These are phyloP conservation scores for Drosophila triauraria DNA, from an alignment of 1,140 invertebrate species.

Conservation along the genomic window DNA sequence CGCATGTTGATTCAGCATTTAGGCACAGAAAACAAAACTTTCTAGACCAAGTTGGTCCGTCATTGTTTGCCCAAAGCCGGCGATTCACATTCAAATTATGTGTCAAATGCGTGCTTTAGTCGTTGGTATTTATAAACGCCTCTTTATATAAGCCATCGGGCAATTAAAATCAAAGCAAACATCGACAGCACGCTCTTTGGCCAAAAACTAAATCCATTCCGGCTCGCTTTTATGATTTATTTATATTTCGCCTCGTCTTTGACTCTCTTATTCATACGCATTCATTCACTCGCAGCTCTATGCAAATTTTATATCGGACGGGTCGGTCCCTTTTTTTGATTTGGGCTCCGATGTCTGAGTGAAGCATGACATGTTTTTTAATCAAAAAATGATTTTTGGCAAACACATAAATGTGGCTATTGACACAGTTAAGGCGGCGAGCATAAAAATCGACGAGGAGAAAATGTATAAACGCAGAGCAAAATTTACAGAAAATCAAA, in stretches of 20 bases:
- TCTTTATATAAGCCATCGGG: slow-evolving; percentile 58
- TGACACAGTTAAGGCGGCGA: slow-evolving; percentile 71
- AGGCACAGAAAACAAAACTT: slow-evolving; percentile 44
- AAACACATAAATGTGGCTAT: slow-evolving; percentile 76
- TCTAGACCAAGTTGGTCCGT: slow-evolving; percentile 45
- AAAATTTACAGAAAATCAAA: slow-evolving; percentile 8
- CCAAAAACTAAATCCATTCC: slow-evolving; percentile 28
- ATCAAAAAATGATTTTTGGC: slow-evolving; percentile 73
- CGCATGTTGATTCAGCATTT: slow-evolving; percentile 53
- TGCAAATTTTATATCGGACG: slow-evolving; percentile 61
- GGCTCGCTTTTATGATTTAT: slow-evolving; percentile 47
- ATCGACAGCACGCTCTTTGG: slow-evolving; percentile 31
- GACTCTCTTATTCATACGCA: slow-evolving; percentile 17
- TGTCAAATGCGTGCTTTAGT: slow-evolving; percentile 59
- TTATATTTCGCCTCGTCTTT: slow-evolving; percentile 37
- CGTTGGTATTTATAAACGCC: slow-evolving; percentile 34
- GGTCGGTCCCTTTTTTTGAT: slow-evolving; percentile 29
- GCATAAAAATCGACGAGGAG: slow-evolving; percentile 57
- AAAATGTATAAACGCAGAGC: slow-evolving; percentile 37
- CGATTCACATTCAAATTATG: slow-evolving; percentile 59
- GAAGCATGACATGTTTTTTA: slow-evolving; percentile 81
- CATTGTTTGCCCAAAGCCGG: slow-evolving; percentile 36
- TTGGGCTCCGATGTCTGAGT: slow-evolving; percentile 39
- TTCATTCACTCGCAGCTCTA: slow-evolving; percentile 67
- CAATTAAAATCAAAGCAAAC: slow-evolving; percentile 77